Conservation (phyloP, 2,797 vertebrate genomes). For the Clarias fuscus region DNA sequence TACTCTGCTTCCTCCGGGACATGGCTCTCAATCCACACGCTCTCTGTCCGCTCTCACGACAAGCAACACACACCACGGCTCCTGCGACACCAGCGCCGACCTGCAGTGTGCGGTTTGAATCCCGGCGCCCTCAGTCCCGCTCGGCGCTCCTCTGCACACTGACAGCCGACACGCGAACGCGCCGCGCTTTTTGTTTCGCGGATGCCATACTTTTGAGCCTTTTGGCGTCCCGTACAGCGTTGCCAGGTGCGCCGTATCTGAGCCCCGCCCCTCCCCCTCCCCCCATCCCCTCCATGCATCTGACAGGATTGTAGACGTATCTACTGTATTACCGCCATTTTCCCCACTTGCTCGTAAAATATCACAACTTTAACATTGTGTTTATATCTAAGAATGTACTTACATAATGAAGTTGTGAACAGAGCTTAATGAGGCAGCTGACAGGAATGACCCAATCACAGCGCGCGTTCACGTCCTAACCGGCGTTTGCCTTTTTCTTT, state of each 20-base stretch:
- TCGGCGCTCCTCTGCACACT: conserved; percentile 66
- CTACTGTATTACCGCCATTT: too few relatives aligned
- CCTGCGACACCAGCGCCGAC: too few relatives aligned
- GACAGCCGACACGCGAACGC: conserved; percentile 57
- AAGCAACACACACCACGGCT: not conserved
- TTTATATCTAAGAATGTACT: too few relatives aligned
- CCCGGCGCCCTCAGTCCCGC: conserved; percentile 24
- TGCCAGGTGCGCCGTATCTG: conserved; percentile 3
- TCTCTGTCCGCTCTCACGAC: not conserved
- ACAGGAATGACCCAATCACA: not conserved
- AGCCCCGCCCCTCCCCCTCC: not conserved
- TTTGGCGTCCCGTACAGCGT: conserved; percentile 46
- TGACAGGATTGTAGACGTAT: too few relatives aligned
- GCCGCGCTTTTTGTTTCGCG: conserved; percentile 53
- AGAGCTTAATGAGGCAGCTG: not conserved
- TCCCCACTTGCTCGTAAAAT: too few relatives aligned
- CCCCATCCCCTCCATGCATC: too few relatives aligned
- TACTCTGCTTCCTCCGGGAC: conserved; percentile 90
- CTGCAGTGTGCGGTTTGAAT: not conserved
- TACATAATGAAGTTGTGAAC: too few relatives aligned
- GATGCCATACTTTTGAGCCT: conserved; percentile 47
- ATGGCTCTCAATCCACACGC: conserved; percentile 75
- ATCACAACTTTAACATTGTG: too few relatives aligned
- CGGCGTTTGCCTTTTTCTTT: not conserved
- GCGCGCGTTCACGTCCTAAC: not conserved